phyloP scores from a whole-genome alignment of 2,888 invertebrate species.

The Smittia sp. region DNA sequence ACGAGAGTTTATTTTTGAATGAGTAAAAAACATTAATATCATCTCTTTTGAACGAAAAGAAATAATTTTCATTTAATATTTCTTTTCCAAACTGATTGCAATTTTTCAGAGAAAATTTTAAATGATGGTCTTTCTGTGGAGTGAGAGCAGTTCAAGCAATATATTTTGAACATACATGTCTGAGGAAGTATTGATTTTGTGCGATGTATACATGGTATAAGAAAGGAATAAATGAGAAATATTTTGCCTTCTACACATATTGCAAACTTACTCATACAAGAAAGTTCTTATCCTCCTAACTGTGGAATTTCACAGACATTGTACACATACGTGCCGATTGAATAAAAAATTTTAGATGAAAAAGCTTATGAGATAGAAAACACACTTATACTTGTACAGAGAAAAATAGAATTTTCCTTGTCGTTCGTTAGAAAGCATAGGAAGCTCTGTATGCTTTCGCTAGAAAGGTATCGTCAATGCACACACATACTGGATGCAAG shows the following conservation, averaged over 20 bases:
- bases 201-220: conserved; percentile 22
- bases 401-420: not conserved
- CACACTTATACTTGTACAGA: not conserved
- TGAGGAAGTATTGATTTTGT: conserved; percentile 41
- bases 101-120: not conserved
- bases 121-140: not conserved
- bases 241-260: conserved; percentile 31
- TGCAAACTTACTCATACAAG: not conserved
- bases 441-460: too few relatives aligned
- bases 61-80: too few relatives aligned
- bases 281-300: conserved; percentile 32
- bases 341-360: not conserved
- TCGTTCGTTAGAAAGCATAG: not conserved
- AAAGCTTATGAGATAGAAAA: conserved; percentile 5
- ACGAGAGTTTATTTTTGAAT: too few relatives aligned
- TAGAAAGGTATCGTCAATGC: not conserved
- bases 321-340: not conserved
- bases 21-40: too few relatives aligned
- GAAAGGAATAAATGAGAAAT: too few relatives aligned
- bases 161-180: conserved; percentile 41
- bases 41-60: too few relatives aligned
- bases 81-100: too few relatives aligned
- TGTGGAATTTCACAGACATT: conserved; percentile 30
- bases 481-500: not conserved
- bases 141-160: not conserved